Evolutionary conservation across 2,888 invertebrate species (phyloP).

Genomic region (Daptonema setosum): DNA sequence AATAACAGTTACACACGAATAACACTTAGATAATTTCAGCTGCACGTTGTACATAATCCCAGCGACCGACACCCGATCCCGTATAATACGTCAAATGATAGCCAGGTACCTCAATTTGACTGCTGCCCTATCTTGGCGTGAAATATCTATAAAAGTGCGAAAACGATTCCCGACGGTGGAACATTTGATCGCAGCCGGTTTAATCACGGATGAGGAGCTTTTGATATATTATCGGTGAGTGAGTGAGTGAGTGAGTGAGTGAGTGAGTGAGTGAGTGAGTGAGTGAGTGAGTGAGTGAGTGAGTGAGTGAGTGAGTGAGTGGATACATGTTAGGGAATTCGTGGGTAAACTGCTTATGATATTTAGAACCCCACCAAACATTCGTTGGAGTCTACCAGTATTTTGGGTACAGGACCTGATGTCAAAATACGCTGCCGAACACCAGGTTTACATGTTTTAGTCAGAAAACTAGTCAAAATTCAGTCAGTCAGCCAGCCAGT

Average conservation of each 20-base stretch:
- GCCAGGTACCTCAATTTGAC: constrained; percentile 18
- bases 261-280: too few species aligned
- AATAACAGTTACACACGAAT: too few species aligned
- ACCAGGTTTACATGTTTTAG: too few species aligned
- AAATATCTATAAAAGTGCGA: constrained; percentile 8
- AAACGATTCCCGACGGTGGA: constrained; percentile 28
- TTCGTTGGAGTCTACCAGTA: constrained; percentile 6
- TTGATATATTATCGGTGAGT: constrained; percentile 26
- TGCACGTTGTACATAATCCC: not conserved
- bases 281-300: too few species aligned
- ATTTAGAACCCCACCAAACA: constrained; percentile 25
- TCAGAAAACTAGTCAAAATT: too few species aligned
- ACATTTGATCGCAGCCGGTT: constrained; percentile 30
- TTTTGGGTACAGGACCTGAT: constrained; percentile 4
- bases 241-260: too few species aligned
- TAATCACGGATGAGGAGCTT: constrained; percentile 29
- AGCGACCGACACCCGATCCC: constrained; percentile 9
- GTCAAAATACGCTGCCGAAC: too few species aligned
- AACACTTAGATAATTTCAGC: not conserved
- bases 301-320: too few species aligned
- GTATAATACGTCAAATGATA: constrained; percentile 12
- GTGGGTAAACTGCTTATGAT: too few species aligned
- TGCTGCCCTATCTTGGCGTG: constrained; percentile 14
- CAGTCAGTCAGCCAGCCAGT: too few species aligned
- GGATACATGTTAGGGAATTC: too few species aligned